These are phyloP conservation scores for Coremacera marginata DNA, from an alignment of 2,888 invertebrate genomes.

Conservation along the genomic window DNA sequence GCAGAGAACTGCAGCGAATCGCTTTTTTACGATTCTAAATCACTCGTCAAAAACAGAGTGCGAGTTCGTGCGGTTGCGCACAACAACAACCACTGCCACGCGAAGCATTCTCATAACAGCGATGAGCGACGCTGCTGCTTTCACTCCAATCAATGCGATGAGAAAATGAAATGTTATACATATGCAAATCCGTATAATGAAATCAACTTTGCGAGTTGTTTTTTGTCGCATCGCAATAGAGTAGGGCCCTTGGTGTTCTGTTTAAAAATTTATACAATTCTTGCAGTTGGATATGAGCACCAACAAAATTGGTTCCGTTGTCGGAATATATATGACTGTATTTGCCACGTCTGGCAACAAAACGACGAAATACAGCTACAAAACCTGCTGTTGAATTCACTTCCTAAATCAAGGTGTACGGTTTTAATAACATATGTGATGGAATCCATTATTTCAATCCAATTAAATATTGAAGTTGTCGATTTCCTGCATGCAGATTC, in stretches of 20 bases:
- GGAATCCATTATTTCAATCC: constrained; percentile 42
- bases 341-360: constrained; percentile 47
- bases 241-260: neutral
- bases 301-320: constrained; percentile 46
- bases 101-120: too few relatives aligned
- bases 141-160: too few relatives aligned
- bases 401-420: constrained; percentile 51
- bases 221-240: too few relatives aligned
- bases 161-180: too few relatives aligned
- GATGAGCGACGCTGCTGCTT: too few relatives aligned
- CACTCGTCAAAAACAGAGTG: too few relatives aligned
- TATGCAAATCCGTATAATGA: too few relatives aligned
- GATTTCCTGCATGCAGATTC: constrained; percentile 43
- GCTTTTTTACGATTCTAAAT: too few relatives aligned
- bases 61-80: too few relatives aligned
- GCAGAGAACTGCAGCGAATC: too few relatives aligned
- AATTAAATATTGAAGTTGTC: constrained; percentile 43
- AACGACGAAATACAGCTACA: constrained; percentile 53
- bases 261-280: constrained; percentile 33
- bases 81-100: too few relatives aligned
- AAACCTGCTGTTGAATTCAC: constrained; percentile 51
- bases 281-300: constrained; percentile 39
- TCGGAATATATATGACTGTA: constrained; percentile 40
- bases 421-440: constrained; percentile 48
- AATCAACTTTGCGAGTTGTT: too few relatives aligned